Evolutionary conservation across 1,140 invertebrate genomes (phyloP).

Genomic region (Ptiloglossa arizonensis): DNA sequence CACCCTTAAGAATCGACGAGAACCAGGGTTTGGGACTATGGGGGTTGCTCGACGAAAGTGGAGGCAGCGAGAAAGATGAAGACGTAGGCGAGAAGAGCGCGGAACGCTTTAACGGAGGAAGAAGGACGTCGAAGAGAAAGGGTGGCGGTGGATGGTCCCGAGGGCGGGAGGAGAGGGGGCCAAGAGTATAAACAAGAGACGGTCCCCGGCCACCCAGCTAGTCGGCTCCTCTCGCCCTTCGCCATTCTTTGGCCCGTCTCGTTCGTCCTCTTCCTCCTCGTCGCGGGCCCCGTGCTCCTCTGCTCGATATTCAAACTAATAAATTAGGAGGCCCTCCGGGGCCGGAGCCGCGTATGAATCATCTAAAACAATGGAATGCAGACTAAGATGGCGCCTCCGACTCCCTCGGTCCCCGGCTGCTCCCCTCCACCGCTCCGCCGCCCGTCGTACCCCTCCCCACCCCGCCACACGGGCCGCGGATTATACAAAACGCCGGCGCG

Average conservation of each 20-base stretch:
- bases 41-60: too few relatives aligned
- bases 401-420: background rate
- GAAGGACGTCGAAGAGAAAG: slow-evolving; percentile 33
- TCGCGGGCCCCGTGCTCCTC: slow-evolving; percentile 46
- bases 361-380: slow-evolving; percentile 82
- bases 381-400: slow-evolving; percentile 74
- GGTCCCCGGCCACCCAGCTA: slow-evolving; percentile 68
- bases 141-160: slow-evolving; percentile 46
- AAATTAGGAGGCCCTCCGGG: slow-evolving; percentile 66
- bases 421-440: background rate
- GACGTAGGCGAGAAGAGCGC: too few relatives aligned
- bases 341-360: slow-evolving; percentile 77
- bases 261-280: slow-evolving; percentile 42
- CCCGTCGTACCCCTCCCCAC: too few relatives aligned
- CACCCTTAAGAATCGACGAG: too few relatives aligned
- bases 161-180: slow-evolving; percentile 25
- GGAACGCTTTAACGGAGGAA: too few relatives aligned
- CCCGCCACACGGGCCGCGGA: slow-evolving; percentile 1
- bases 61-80: background rate
- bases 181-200: slow-evolving; percentile 68
- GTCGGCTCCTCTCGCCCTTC: slow-evolving; percentile 62
- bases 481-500: slow-evolving; percentile 58
- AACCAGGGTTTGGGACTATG: too few relatives aligned
- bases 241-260: slow-evolving; percentile 47
- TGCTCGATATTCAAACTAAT: slow-evolving; percentile 73